A percentile compares a stretch with the other conserved stretches of the same genome.
phyloP scores from a whole-genome alignment of 2,113 vertebrate genomes.

The Agapornis roseicollis region DNA sequence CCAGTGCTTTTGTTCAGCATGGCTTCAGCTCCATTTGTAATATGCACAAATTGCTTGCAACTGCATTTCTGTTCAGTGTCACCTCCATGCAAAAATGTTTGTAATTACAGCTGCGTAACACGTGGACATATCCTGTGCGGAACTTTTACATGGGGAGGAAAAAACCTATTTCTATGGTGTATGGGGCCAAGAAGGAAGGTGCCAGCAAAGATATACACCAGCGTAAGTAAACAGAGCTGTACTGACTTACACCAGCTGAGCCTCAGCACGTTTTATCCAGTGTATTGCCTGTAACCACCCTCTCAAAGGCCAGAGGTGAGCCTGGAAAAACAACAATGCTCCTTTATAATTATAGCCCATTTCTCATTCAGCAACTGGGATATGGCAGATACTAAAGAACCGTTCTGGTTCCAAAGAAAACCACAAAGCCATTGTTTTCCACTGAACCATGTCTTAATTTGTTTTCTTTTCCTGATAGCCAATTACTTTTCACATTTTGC shows the following conservation, averaged over 20 bases:
- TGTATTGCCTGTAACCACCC: background rate
- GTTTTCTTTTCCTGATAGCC: slow-evolving; percentile 17
- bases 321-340: background rate
- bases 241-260: background rate
- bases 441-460: slow-evolving; percentile 20
- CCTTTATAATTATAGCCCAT: slow-evolving; percentile 5
- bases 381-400: slow-evolving; percentile 1
- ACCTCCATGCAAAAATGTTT: background rate
- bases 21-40: background rate
- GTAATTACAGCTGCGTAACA: background rate
- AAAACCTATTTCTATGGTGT: background rate
- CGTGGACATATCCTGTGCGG: background rate
- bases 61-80: background rate
- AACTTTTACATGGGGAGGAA: background rate
- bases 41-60: background rate
- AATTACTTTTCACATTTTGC: slow-evolving; percentile 14
- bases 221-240: background rate
- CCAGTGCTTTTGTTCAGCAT: background rate
- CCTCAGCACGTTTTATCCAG: background rate
- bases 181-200: background rate
- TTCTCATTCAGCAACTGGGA: slow-evolving; percentile 20
- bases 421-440: slow-evolving; percentile 18
- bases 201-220: background rate
- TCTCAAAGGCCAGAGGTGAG: background rate
- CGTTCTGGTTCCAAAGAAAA: slow-evolving; percentile 8